Base-by-base conservation (phyloP, 2,888 invertebrate species). In the Lacanobia oleracea region DNA sequence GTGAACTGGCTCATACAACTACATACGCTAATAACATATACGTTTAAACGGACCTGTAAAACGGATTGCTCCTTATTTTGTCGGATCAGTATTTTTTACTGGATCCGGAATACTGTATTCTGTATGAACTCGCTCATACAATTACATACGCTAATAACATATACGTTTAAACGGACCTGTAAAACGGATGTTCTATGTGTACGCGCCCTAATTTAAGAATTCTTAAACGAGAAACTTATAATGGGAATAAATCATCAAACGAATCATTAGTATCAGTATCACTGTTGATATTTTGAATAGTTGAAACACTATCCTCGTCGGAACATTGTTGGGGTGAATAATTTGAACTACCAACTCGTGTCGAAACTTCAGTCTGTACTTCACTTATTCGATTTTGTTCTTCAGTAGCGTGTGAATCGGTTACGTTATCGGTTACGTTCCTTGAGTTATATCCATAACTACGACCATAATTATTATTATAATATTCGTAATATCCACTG, bases 191-290 rank as follows among this genome's bases (percentile, higher is more conserved):
- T n/a, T n/a, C n/a, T n/a, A n/a, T n/a, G n/a, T n/a, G n/a, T n/a
- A n/a, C n/a, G n/a, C n/a, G n/a, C n/a, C n/a, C n/a, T n/a, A 50
- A 59, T 67, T 67, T 66, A 66, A 63, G 63, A 63, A 51, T 63
- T 63, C 51, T 63, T 66, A 56, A 66, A 57, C 66, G 54, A 67
- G 59, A 57, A 57, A 48, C 48, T 67, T 59, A 67, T 67, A 67
- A 40, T 67, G 67, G 67, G 59, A 67, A 67, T 59, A 67, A 67
- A 67, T 59, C 67, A 67, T 67, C 67, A 67, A 67, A 57, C 12
- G 65, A 65, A 65, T 64, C 64, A 64, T 54, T 65, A 65, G 65
- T 65, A 54, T 65, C 65, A 54, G 65, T 53, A 56, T 53, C 56
- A 65, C 54, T 65, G 56, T 65, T 65, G 53, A 65, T 53, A 65